Conservation (phyloP, 2,797 vertebrate genomes). For the Novumbra hubbsi region DNA sequence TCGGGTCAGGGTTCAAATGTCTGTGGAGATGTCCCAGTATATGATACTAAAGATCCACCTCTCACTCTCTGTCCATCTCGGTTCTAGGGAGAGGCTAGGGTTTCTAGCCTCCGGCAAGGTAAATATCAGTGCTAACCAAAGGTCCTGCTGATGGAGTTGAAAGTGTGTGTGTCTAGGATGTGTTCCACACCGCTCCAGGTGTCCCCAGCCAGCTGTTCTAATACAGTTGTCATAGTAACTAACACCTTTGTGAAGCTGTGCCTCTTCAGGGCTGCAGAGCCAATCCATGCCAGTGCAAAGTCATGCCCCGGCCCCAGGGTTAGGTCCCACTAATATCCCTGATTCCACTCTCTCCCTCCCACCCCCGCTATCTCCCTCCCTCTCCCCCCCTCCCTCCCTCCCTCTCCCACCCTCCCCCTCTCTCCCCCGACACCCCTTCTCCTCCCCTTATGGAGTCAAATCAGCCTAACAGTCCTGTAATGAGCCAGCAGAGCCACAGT, state of each 20-base stretch:
- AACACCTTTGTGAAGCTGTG: not conserved
- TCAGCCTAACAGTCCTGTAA: conserved; percentile 1
- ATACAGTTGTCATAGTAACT: not conserved
- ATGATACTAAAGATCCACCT: not conserved
- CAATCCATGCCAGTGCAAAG: not conserved
- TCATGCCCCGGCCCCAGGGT: conserved; percentile 5
- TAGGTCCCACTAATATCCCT: conserved; percentile 2
- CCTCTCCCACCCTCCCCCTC: not conserved
- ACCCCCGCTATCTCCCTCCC: not conserved
- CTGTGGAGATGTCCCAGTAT: not conserved
- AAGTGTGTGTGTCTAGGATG: conserved; percentile 3
- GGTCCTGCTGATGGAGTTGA: conserved; percentile 7
- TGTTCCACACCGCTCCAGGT: not conserved
- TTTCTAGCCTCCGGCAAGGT: not conserved
- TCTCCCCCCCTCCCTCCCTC: not conserved
- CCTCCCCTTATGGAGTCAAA: not conserved
- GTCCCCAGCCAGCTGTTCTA: not conserved
- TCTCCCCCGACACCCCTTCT: not conserved
- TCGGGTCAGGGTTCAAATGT: not conserved
- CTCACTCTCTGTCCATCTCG: not conserved
- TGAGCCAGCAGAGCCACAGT: not conserved
- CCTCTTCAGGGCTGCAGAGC: not conserved
- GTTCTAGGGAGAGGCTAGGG: not conserved
- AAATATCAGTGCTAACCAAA: not conserved
- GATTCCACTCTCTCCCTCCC: not conserved